These are phyloP conservation scores for Clitarchus hookeri DNA, from an alignment of 2,888 invertebrate species.

Conservation along the genomic window DNA sequence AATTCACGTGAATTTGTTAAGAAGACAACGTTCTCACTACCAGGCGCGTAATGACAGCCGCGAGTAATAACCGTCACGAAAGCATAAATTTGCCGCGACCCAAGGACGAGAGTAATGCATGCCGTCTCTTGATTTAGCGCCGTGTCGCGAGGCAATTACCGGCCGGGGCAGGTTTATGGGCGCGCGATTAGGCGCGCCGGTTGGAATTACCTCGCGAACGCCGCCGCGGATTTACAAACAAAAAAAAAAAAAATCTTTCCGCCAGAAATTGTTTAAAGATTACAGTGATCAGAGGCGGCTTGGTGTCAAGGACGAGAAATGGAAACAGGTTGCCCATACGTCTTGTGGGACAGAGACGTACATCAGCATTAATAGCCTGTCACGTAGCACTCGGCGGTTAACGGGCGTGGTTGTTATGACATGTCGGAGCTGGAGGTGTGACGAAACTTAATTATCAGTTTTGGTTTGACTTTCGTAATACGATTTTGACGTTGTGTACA, in stretches of 20 bases:
- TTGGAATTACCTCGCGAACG: not conserved
- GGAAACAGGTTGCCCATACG: too few relatives aligned
- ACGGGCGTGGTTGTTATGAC: too few relatives aligned
- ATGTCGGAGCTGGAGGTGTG: too few relatives aligned
- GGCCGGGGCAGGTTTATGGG: not conserved
- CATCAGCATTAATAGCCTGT: too few relatives aligned
- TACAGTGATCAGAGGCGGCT: not conserved
- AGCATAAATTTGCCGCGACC: not conserved
- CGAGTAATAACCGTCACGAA: not conserved
- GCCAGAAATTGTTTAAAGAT: not conserved
- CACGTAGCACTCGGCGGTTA: too few relatives aligned
- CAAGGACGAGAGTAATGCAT: not conserved
- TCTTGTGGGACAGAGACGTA: too few relatives aligned
- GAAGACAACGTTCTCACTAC: not conserved
- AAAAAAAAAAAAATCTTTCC: not conserved
- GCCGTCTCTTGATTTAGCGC: not conserved
- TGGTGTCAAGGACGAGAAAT: not conserved
- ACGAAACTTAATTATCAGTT: too few relatives aligned
- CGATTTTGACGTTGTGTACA: too few relatives aligned
- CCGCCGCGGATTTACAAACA: not conserved
- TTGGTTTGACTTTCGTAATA: too few relatives aligned
- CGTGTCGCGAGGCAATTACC: not conserved
- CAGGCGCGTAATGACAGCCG: not conserved
- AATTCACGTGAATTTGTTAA: not conserved
- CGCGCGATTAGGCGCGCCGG: not conserved